A percentile compares a stretch with the other conserved stretches of the same genome.
Conservation (phyloP, 1,140 invertebrate genomes). For the Chionoecetes opilio region DNA sequence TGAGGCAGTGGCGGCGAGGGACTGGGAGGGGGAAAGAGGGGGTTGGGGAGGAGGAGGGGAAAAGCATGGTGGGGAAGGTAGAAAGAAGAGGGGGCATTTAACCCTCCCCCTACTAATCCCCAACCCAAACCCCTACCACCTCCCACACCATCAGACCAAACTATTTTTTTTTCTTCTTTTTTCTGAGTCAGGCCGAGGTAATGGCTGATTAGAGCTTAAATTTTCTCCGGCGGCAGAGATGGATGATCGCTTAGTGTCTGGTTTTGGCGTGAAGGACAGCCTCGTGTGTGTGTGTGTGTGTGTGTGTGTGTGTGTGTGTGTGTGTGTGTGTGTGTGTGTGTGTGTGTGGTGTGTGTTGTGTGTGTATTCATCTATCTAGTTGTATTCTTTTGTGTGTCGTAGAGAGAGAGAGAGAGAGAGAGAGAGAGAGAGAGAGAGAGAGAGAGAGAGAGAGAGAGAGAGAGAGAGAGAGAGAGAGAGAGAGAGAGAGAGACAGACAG, state of each 20-base stretch:
- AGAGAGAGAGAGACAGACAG: conserved; percentile 59
- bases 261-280: background rate
- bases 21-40: background rate
- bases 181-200: background rate
- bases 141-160: background rate
- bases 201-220: conserved; percentile 29
- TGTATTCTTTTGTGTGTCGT: conserved; percentile 35
- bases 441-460: conserved; percentile 10
- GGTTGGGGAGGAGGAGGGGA: background rate
- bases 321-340: conserved; percentile 60
- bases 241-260: conserved; percentile 27
- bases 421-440: conserved; percentile 35
- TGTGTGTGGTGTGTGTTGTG: conserved; percentile 68
- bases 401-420: background rate
- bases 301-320: conserved; percentile 62
- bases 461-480: conserved; percentile 53
- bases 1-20: background rate
- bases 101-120: background rate
- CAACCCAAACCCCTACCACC: background rate
- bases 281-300: conserved; percentile 65
- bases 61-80: background rate
- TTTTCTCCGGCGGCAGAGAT: background rate
- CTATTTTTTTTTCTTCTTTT: background rate
- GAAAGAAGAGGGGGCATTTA: background rate
- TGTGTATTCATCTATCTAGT: conserved; percentile 43